Evolutionary conservation across 1,140 invertebrate genomes (phyloP).

Genomic region (Grapholita molesta): DNA sequence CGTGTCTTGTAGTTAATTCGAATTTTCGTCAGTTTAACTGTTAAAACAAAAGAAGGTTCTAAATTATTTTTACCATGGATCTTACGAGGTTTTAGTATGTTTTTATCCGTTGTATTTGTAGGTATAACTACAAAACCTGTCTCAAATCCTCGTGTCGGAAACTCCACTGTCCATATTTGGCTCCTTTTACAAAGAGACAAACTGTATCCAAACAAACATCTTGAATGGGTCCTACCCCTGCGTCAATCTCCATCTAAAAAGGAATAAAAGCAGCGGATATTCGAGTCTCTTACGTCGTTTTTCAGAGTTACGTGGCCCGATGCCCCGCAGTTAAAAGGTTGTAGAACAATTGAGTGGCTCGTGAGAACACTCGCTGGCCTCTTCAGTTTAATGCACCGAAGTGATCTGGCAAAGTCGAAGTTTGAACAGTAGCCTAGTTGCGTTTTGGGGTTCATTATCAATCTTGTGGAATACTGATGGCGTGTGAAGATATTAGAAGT

Average conservation of each 20-base stretch:
- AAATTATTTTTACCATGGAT: too few relatives aligned
- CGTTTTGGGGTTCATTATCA: background rate
- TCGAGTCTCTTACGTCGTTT: background rate
- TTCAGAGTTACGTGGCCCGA: background rate
- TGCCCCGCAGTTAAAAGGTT: constrained; percentile 14
- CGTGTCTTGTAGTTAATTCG: too few relatives aligned
- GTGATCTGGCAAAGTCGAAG: background rate
- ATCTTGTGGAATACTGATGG: too few relatives aligned
- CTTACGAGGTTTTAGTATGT: too few relatives aligned
- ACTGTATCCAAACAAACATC: background rate
- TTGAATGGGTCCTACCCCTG: background rate
- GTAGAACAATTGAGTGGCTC: constrained; percentile 13
- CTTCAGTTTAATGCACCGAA: constrained; percentile 17
- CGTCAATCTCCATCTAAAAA: background rate
- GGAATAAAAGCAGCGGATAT: background rate
- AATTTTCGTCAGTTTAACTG: too few relatives aligned
- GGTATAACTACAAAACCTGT: background rate
- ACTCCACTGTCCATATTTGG: background rate
- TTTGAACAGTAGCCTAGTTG: background rate
- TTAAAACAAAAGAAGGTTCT: too few relatives aligned
- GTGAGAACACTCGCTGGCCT: constrained; percentile 15
- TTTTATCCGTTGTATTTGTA: background rate
- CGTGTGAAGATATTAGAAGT: too few relatives aligned
- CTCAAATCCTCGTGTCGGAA: background rate
- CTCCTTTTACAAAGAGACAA: background rate